Conservation (phyloP, 2,888 invertebrate species). For the Dolomedes plantarius region DNA sequence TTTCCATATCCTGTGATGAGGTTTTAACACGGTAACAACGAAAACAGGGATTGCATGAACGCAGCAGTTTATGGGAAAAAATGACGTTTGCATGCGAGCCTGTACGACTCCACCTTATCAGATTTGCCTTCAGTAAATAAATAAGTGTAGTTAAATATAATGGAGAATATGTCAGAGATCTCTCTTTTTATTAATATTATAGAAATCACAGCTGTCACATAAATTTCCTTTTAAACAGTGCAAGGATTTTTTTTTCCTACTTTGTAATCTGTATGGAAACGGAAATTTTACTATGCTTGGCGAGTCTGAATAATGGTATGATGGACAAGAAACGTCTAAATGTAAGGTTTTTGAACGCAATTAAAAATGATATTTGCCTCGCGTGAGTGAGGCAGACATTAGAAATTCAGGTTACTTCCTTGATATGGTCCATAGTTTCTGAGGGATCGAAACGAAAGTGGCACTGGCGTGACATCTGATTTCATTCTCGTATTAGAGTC, state of each 20-base stretch:
- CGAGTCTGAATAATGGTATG: constrained; percentile 2
- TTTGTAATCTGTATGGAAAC: background rate
- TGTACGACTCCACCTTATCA: background rate
- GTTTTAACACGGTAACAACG: too few species aligned
- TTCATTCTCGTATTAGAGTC: too few species aligned
- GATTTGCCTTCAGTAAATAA: background rate
- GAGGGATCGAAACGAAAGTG: background rate
- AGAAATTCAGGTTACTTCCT: constrained; percentile 6
- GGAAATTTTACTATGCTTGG: constrained; percentile 11
- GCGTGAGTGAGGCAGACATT: background rate
- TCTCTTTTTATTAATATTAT: background rate
- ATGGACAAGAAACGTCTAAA: background rate
- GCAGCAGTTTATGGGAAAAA: too few species aligned
- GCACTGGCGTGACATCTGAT: background rate
- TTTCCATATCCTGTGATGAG: background rate
- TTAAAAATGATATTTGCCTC: constrained; percentile 2
- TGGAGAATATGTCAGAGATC: background rate
- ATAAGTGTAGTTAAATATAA: background rate
- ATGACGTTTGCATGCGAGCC: background rate
- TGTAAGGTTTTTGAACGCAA: background rate
- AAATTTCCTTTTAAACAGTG: background rate
- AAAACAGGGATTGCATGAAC: too few species aligned
- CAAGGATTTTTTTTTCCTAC: background rate
- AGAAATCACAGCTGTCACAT: background rate
- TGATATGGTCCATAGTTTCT: background rate